Base-by-base conservation (phyloP, 1,140 invertebrate genomes). In the Meloidogyne chitwoodi region DNA sequence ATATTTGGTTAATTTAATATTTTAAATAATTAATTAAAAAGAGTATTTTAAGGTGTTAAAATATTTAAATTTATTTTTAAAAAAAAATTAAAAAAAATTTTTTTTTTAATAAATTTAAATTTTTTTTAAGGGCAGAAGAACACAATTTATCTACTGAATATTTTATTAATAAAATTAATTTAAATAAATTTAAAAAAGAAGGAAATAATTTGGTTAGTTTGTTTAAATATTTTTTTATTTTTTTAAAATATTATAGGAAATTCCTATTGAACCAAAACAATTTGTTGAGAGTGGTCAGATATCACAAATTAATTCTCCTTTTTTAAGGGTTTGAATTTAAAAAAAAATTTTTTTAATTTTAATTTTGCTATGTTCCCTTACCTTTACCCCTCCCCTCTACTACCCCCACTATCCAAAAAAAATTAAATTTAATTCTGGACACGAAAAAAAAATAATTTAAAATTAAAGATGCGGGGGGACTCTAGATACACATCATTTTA, bases 11-110 rank as follows among this genome's bases (percentile, higher is more conserved):
- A n/a, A n/a, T n/a, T n/a, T n/a, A n/a, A n/a, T n/a, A n/a, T n/a
- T n/a, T n/a, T n/a, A n/a, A n/a, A n/a, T n/a, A n/a, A n/a, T n/a
- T 93, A 91, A 88, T 92, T 91, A 86, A 89, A 91, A 34, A 14
- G 22, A 4, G 2, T 64, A 4, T 64, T 24, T 2, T 4, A 27
- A 27, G 16, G 2, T 62, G 10, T 3, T 34, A 34, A 2, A 4
- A 10, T 34, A 34, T 34, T 34, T 4, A 34, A 34, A 34, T 4
- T 1, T 8, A 12, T 41, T 41, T 41, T 41, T 41, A 41, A 12
- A 41, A 41, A 41, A 41, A 8, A 8, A 14, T 8, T 4, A 41
- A 41, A 41, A 41, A 41, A 16, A 44, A 16, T 19, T 44, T 44
- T 44, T 16, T 16, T 19, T 44, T 44, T 16, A 44, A 19, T 44